A percentile compares a stretch with the other conserved stretches of the same genome.
Conservation (phyloP, 2,888 invertebrate species). For the Sclerodermus sp. region DNA sequence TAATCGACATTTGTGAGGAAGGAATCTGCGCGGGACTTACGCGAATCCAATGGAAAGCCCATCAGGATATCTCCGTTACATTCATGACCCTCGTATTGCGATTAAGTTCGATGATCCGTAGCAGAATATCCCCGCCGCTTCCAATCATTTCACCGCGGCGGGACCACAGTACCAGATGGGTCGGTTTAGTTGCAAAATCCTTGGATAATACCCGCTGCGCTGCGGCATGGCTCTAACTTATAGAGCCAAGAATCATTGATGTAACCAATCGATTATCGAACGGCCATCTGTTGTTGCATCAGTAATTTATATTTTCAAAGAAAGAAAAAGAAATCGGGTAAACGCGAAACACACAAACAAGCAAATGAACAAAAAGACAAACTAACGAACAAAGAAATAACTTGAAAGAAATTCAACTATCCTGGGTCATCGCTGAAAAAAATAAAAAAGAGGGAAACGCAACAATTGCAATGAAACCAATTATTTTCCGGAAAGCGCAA, state of each 20-base stretch:
- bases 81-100: slow-evolving; percentile 24
- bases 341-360: too few species aligned
- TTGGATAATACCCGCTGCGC: slow-evolving; percentile 28
- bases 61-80: slow-evolving; percentile 18
- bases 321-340: too few species aligned
- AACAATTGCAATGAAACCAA: too few species aligned
- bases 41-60: slow-evolving; percentile 19
- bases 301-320: too few species aligned
- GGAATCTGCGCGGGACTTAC: slow-evolving; percentile 18
- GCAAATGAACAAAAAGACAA: too few species aligned
- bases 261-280: slow-evolving; percentile 29
- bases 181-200: slow-evolving; percentile 28
- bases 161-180: slow-evolving; percentile 35
- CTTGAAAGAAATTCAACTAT: too few species aligned
- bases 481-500: too few species aligned
- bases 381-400: too few species aligned
- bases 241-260: slow-evolving; percentile 15
- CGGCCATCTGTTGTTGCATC: slow-evolving; percentile 38
- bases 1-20: slow-evolving; percentile 33
- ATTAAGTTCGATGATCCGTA: slow-evolving; percentile 38
- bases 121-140: slow-evolving; percentile 31
- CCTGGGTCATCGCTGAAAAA: too few species aligned
- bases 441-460: too few species aligned
- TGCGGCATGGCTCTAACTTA: slow-evolving; percentile 1
- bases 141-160: slow-evolving; percentile 34